Evolutionary conservation across 2,797 vertebrate species (phyloP).

Genomic region (Nothura maculosa): DNA sequence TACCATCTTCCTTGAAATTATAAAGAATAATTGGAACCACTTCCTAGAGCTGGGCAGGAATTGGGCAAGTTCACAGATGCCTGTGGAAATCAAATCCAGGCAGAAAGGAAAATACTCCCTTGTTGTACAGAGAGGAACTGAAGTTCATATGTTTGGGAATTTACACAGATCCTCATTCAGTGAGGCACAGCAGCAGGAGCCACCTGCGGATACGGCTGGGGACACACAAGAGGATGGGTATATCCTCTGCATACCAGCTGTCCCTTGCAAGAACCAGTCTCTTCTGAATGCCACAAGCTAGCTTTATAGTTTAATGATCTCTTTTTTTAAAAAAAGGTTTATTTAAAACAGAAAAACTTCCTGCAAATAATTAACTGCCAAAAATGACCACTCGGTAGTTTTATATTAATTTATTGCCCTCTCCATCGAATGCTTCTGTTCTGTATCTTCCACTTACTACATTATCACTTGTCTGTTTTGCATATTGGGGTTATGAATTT

Average conservation of each 20-base stretch:
- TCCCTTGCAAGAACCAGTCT: slow-evolving; percentile 50
- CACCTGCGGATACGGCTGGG: slow-evolving; percentile 70
- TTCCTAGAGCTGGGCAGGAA: slow-evolving; percentile 58
- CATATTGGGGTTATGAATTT: slow-evolving; percentile 62
- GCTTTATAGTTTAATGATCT: slow-evolving; percentile 58
- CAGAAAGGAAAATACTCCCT: slow-evolving; percentile 64
- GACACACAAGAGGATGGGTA: slow-evolving; percentile 63
- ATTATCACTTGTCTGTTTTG: slow-evolving; percentile 59
- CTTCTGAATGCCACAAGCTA: slow-evolving; percentile 65
- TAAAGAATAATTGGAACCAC: slow-evolving; percentile 45
- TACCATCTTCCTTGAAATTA: background rate
- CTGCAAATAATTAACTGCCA: slow-evolving; percentile 74
- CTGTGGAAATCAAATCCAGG: slow-evolving; percentile 42
- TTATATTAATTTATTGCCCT: slow-evolving; percentile 61
- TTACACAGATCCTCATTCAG: slow-evolving; percentile 80
- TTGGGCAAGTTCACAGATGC: slow-evolving; percentile 59
- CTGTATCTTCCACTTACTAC: slow-evolving; percentile 23
- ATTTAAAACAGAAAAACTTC: slow-evolving; percentile 66
- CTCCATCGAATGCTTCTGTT: background rate
- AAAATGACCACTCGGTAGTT: slow-evolving; percentile 63
- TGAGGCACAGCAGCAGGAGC: slow-evolving; percentile 26
- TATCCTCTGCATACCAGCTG: slow-evolving; percentile 71
- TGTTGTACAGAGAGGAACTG: slow-evolving; percentile 62
- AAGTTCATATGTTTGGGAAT: slow-evolving; percentile 70
- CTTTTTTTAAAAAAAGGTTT: slow-evolving; percentile 1